phyloP scores from a whole-genome alignment of 2,113 vertebrate species.

The Heptranchias perlo region DNA sequence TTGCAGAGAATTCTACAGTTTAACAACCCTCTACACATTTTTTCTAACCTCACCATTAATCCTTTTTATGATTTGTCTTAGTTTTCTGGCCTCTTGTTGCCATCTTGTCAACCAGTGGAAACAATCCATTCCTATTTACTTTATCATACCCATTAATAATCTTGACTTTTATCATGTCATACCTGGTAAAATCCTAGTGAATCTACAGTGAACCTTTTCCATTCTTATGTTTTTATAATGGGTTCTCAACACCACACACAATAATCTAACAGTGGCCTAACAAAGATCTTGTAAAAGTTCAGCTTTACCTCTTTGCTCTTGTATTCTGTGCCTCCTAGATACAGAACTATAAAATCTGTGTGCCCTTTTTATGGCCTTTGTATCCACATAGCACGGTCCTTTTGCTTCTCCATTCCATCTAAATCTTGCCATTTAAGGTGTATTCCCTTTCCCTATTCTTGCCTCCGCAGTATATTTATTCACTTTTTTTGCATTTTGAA shows the following conservation, averaged over 20 bases:
- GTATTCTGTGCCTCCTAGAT: neutral
- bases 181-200: neutral
- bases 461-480: neutral
- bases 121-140: too few species aligned
- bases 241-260: neutral
- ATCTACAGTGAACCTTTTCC: neutral
- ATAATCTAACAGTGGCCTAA: neutral
- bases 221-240: neutral
- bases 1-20: neutral
- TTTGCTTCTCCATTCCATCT: neutral
- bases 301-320: neutral
- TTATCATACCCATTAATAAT: neutral
- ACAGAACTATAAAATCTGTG: neutral
- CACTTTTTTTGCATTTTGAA: neutral
- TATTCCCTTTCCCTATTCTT: too few species aligned
- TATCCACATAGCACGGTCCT: neutral
- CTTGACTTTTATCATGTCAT: neutral
- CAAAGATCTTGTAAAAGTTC: neutral
- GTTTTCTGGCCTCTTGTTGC: neutral
- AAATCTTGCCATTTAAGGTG: too few species aligned
- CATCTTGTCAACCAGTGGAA: neutral
- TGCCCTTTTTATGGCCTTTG: neutral
- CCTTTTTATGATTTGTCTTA: too few species aligned
- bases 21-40: neutral
- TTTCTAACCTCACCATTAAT: too few species aligned